Base-by-base conservation (phyloP, 30 jellyfish, hydroid and myxozoan genomes). In the Cassiopea andromeda region DNA sequence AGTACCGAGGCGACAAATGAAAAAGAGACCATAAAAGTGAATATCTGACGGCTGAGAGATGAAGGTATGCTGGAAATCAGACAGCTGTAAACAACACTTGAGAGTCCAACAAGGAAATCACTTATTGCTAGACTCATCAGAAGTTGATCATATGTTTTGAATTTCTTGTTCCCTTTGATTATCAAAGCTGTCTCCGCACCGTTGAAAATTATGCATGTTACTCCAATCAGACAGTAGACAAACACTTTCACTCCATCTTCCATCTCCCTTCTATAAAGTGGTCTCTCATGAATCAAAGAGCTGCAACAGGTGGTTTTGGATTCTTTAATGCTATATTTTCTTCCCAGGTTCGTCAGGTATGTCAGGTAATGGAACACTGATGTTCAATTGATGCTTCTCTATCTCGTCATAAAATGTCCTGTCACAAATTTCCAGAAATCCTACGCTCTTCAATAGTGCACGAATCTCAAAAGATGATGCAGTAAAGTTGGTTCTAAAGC, bases 91-190 rank as follows among this genome's bases (percentile, higher is more conserved):
- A 73, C 71, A 13, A 87, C 87, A 60, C 90, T 76, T 12, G 94
- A 66, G 2, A 78, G 43, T 2, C 94, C 90, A 44, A 87, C 94
- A 7, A 87, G 82, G 50, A 87, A 72, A 69, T 87, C 94, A 8
- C 94, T 47, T 46, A 72, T 43, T 0, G 94, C 94, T 48, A 87
- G 60, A 87, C 90, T 87, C 38, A 87, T 77, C 54, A 87, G 77
- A 9, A 87, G 73, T 74, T 87, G 94, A 59, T 87, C 86, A 84
- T 87, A 87, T 38, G 90, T 77, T 69, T 87, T 87, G 58, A 87
- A 54, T 58, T 48, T 70, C 43, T 44, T 14, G 44, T 87, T 87
- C 47, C 72, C 83, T 68, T 67, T 67, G 57, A 9, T 68, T 27
- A 87, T 87, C 44, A 78, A 1, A 7, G 27, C 27, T 50, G 78